These are phyloP conservation scores for Trichomalopsis sarcophagae DNA, from an alignment of 1,140 invertebrate species.

Conservation along the genomic window DNA sequence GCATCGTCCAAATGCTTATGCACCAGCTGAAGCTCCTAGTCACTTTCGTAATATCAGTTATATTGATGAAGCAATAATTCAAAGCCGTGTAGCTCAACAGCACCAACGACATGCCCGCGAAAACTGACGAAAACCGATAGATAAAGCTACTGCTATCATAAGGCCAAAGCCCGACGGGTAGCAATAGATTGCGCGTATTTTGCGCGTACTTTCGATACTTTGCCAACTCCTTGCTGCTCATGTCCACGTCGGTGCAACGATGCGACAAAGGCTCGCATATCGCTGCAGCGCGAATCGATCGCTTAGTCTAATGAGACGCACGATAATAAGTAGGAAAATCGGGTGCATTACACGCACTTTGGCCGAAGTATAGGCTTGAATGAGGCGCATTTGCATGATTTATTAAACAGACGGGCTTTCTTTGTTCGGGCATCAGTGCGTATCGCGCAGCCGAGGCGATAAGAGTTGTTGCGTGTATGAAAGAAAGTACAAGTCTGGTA, in stretches of 20 bases:
- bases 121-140: not conserved
- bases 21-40: constrained; percentile 22
- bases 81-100: not conserved
- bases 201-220: constrained; percentile 8
- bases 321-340: not conserved
- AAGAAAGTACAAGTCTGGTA: not conserved
- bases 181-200: not conserved
- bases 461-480: not conserved
- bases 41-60: constrained; percentile 10
- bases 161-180: not conserved
- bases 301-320: not conserved
- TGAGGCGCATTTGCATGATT: not conserved
- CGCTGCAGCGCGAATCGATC: not conserved
- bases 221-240: not conserved
- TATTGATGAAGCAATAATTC: not conserved
- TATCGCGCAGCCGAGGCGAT: not conserved
- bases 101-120: not conserved
- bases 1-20: constrained; percentile 17
- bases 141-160: too few species aligned
- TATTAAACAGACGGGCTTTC: not conserved
- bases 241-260: not conserved
- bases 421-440: not conserved
- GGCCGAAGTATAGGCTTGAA: not conserved
- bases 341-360: not conserved
- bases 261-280: not conserved